Conservation (phyloP, 2,888 invertebrate species). For the Orthosia incerta region DNA sequence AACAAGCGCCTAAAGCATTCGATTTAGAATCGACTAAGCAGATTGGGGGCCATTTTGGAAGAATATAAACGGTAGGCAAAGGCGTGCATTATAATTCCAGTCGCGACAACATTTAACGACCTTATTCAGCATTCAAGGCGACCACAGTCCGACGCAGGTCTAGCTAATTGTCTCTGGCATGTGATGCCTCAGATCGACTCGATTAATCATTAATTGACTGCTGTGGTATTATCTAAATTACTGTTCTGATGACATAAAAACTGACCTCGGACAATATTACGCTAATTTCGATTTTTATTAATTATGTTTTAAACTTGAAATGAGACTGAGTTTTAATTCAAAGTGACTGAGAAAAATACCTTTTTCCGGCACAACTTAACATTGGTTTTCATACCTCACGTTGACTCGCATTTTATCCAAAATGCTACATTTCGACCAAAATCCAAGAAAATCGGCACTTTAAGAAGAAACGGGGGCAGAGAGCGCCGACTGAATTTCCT, state of each 20-base stretch:
- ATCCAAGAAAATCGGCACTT: neutral
- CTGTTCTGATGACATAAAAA: neutral
- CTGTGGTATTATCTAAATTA: slow-evolving; percentile 45
- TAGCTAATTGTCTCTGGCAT: slow-evolving; percentile 53
- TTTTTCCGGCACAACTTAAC: neutral
- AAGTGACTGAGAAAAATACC: neutral
- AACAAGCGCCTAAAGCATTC: slow-evolving; percentile 39
- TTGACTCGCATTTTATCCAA: neutral
- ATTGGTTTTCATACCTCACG: neutral
- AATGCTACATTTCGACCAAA: neutral
- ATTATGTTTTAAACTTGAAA: neutral
- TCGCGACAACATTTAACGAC: slow-evolving; percentile 77
- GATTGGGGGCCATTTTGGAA: slow-evolving; percentile 47
- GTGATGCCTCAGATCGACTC: slow-evolving; percentile 41
- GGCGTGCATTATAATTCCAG: slow-evolving; percentile 69
- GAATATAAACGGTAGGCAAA: slow-evolving; percentile 54
- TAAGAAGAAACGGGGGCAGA: too few relatives aligned
- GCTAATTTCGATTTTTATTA: neutral
- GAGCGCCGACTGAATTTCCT: too few relatives aligned
- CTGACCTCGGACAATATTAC: neutral
- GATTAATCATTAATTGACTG: slow-evolving; percentile 38
- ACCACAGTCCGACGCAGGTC: slow-evolving; percentile 49
- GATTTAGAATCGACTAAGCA: slow-evolving; percentile 39
- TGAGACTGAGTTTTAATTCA: neutral
- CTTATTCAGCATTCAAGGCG: slow-evolving; percentile 78